Base-by-base conservation (phyloP, 2,888 invertebrate genomes). In the Notocelia uddmanniana region DNA sequence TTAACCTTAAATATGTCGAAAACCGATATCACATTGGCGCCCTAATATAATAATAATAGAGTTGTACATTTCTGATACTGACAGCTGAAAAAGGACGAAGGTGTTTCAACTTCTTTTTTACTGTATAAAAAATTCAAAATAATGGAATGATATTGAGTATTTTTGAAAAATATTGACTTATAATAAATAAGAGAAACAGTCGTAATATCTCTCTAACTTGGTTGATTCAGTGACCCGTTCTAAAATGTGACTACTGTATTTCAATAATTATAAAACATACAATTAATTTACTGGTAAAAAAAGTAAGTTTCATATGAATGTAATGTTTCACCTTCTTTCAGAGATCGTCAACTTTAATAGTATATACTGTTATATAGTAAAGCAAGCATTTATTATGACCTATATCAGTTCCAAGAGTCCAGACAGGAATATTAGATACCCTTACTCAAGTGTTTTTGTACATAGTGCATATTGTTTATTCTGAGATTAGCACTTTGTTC, bases 321-420 rank as follows among this genome's bases (percentile, higher is more conserved):
- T n/a, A n/a, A n/a, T 15, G 41, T 41, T 15, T 41, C 18, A 31
- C 34, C n/a, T 26, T 48, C 15, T 3, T 5, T 18, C 18, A 19
- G 57, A 67, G 55, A 45, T 45, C 66, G 26, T 31, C 66, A 15
- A 15, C 19, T 18, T 52, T 26, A n/a, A 6, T 18, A 31, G 13
- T 50, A 19, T 10, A 21, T 5, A 31, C 19, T 62, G 31, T 31
- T 31, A 8, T 21, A 54, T 37, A 50, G 13, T 31, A 50, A 59
- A 62, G 48, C 60, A 60, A 58, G 67, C 67, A 71, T 67, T 67
- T 71, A 71, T 67, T 71, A 71, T 54, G 34, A n/a, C n/a, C 13
- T 52, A 58, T 23, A 70, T 15, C n/a, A 59, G 59, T 67, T 68
- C 68, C 59, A 68, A 54, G 34, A 1, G 45, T 50, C 52, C 37